Evolutionary conservation across 2,113 vertebrate species (phyloP).

Genomic region (Pitta sordida): DNA sequence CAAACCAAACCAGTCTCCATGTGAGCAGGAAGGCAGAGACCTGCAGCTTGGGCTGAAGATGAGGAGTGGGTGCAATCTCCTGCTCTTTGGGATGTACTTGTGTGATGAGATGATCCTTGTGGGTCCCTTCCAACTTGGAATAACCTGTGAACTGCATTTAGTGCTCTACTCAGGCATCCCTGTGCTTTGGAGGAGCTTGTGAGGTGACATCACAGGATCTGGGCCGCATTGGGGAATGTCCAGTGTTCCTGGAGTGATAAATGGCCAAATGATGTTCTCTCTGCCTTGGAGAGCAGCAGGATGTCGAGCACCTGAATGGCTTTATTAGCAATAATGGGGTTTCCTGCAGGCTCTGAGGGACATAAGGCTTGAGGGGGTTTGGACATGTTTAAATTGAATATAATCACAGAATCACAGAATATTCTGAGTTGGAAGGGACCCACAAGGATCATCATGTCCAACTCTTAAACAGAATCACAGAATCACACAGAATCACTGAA

Average conservation of each 20-base stretch:
- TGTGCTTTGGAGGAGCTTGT: background rate
- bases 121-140: no score
- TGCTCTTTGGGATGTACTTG: no score
- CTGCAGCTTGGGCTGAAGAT: accelerated
- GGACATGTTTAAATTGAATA: background rate
- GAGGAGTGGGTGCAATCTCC: no score
- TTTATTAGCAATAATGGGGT: background rate
- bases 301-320: background rate
- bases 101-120: no score
- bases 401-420: no score
- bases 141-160: no score
- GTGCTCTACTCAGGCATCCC: background rate
- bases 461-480: no score
- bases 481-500: no score
- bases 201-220: background rate
- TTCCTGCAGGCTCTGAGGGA: background rate
- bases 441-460: no score
- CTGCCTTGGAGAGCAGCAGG: background rate
- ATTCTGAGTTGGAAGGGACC: no score
- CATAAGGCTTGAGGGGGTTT: background rate
- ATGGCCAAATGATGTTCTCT: background rate
- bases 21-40: background rate
- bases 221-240: background rate
- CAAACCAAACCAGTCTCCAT: background rate
- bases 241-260: background rate